Conservation (phyloP, 1,140 invertebrate species). For the Helicoverpa zea region DNA sequence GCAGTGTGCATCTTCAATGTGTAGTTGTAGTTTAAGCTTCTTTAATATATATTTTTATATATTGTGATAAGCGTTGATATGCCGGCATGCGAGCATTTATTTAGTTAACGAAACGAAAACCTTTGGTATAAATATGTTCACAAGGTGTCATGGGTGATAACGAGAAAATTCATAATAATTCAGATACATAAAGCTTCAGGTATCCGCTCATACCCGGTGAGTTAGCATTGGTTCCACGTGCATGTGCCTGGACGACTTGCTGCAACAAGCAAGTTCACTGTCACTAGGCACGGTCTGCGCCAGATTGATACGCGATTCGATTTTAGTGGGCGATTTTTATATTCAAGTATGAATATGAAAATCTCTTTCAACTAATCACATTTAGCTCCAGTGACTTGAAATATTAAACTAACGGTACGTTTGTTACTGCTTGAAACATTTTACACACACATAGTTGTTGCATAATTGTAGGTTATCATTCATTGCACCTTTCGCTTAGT, state of each 20-base stretch:
- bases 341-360: constrained; percentile 81
- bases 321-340: constrained; percentile 85
- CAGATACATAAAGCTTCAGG: constrained; percentile 40
- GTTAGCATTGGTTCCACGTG: constrained; percentile 64
- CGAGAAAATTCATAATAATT: constrained; percentile 50
- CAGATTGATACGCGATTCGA: constrained; percentile 68
- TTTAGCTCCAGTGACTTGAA: constrained; percentile 62
- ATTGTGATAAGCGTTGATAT: constrained; percentile 86
- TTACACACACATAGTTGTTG: constrained; percentile 40
- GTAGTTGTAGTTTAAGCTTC: constrained; percentile 85
- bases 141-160: constrained; percentile 72
- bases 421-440: constrained; percentile 39
- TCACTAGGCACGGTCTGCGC: constrained; percentile 77
- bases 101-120: constrained; percentile 78
- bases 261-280: constrained; percentile 82
- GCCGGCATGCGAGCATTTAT: constrained; percentile 84
- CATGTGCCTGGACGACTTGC: constrained; percentile 84
- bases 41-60: constrained; percentile 87
- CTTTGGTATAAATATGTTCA: constrained; percentile 57
- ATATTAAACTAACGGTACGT: constrained; percentile 52
- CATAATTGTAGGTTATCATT: constrained; percentile 68
- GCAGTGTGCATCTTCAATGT: constrained; percentile 82
- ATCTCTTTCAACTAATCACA: constrained; percentile 83
- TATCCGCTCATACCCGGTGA: constrained; percentile 41
- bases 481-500: constrained; percentile 69